phyloP scores from a whole-genome alignment of 2,888 invertebrate species.

The Incurvaria masculella region DNA sequence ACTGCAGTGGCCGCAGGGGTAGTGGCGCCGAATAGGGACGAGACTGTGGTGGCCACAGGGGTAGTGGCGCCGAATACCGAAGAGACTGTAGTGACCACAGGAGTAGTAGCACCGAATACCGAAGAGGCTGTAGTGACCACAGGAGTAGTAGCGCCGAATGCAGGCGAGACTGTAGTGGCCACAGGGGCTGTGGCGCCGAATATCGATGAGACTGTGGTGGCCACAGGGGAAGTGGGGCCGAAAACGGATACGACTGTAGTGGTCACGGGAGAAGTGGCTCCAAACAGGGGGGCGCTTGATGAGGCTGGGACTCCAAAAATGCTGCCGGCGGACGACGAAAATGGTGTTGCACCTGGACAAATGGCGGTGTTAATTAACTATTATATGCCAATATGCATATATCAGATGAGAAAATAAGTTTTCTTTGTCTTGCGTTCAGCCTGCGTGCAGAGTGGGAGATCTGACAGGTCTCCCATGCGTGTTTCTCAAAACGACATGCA shows the following conservation, averaged over 20 bases:
- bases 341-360: conserved; percentile 23
- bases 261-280: conserved; percentile 19
- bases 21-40: conserved; percentile 5
- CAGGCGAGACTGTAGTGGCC: conserved; percentile 10
- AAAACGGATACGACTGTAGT: conserved; percentile 29
- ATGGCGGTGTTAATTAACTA: too few species aligned
- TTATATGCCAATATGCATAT: too few species aligned
- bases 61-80: conserved; percentile 19
- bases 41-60: not conserved
- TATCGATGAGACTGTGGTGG: too few species aligned
- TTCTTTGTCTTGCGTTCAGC: too few species aligned
- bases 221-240: conserved; percentile 21
- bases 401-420: too few species aligned
- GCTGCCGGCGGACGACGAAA: conserved; percentile 6
- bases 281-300: conserved; percentile 13
- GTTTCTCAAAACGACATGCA: not conserved
- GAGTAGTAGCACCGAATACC: conserved; percentile 14
- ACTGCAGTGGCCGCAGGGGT: conserved; percentile 19
- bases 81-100: conserved; percentile 14
- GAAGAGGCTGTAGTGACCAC: conserved; percentile 19
- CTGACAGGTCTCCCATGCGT: too few species aligned
- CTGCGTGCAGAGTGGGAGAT: too few species aligned
- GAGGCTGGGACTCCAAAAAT: too few species aligned
- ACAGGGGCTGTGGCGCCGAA: conserved; percentile 9
- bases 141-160: conserved; percentile 16